Evolutionary conservation across 2,888 invertebrate species (phyloP).

Genomic region (Harpalus rufipes): DNA sequence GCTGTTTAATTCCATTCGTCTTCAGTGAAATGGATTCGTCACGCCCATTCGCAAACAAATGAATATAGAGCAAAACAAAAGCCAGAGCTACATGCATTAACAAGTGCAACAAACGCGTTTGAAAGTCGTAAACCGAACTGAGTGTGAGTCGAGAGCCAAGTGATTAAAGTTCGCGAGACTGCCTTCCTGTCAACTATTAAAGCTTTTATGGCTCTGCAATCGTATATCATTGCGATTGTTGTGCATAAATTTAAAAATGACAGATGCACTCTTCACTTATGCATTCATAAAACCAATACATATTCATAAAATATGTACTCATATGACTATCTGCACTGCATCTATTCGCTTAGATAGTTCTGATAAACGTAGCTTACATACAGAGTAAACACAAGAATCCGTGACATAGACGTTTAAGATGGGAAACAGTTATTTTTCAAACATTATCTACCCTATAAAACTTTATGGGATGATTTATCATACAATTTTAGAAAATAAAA

Average conservation of each 20-base stretch:
- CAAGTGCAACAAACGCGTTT: constrained; percentile 54
- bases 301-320: neutral
- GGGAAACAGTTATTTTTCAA: too few relatives aligned
- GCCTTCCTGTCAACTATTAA: constrained; percentile 52
- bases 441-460: too few relatives aligned
- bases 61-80: constrained; percentile 53
- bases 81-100: constrained; percentile 41
- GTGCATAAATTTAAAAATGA: constrained; percentile 43
- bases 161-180: constrained; percentile 46
- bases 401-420: too few relatives aligned
- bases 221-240: constrained; percentile 41
- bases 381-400: too few relatives aligned
- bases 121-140: constrained; percentile 45
- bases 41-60: constrained; percentile 53
- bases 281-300: neutral
- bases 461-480: too few relatives aligned
- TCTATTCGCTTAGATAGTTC: too few relatives aligned
- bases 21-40: constrained; percentile 51
- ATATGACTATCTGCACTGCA: too few relatives aligned
- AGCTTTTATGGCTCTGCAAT: constrained; percentile 48
- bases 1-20: constrained; percentile 51
- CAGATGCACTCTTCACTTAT: constrained; percentile 10
- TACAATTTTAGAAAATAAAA: too few relatives aligned
- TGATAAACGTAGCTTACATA: too few relatives aligned
- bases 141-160: constrained; percentile 26